These are phyloP conservation scores for Circaetus cinerascens DNA, from an alignment of 2,113 vertebrate genomes.

Conservation along the genomic window DNA sequence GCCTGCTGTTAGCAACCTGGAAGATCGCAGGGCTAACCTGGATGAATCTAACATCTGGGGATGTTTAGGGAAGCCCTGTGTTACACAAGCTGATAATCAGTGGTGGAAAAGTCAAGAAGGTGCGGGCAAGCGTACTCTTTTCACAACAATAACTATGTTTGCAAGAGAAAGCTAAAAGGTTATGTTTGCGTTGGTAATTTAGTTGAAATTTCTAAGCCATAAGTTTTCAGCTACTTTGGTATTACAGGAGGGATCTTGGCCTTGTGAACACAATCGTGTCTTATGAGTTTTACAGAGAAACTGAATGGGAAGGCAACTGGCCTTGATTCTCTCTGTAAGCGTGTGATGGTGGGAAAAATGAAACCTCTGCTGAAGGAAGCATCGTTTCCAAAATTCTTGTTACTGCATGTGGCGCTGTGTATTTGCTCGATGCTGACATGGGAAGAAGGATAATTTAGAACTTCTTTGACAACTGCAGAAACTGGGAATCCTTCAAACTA, in stretches of 20 bases:
- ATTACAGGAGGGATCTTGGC: neutral
- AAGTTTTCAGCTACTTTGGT: neutral
- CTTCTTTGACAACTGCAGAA: neutral
- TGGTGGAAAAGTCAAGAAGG: neutral
- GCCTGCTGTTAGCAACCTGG: neutral
- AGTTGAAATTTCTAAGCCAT: neutral
- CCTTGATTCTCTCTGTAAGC: neutral
- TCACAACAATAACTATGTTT: neutral
- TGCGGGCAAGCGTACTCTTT: neutral
- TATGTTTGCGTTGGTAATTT: neutral
- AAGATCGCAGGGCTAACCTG: neutral
- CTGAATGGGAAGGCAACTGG: neutral
- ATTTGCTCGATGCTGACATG: neutral
- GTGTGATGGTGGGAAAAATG: neutral
- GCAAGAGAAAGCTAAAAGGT: neutral
- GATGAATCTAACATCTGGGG: neutral
- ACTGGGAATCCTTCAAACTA: neutral
- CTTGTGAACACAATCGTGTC: neutral
- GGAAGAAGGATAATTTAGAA: neutral
- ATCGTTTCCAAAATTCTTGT: neutral
- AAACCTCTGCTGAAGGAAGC: neutral
- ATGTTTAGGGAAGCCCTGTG: neutral
- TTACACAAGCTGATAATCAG: neutral
- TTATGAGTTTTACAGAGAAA: neutral
- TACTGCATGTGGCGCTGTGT: neutral